Evolutionary conservation across 35 echinoderm and acorn worm genomes (phyloP), one percentile per base, ranked within the genome.

Genomic region (Anneissia japonica): DNA sequence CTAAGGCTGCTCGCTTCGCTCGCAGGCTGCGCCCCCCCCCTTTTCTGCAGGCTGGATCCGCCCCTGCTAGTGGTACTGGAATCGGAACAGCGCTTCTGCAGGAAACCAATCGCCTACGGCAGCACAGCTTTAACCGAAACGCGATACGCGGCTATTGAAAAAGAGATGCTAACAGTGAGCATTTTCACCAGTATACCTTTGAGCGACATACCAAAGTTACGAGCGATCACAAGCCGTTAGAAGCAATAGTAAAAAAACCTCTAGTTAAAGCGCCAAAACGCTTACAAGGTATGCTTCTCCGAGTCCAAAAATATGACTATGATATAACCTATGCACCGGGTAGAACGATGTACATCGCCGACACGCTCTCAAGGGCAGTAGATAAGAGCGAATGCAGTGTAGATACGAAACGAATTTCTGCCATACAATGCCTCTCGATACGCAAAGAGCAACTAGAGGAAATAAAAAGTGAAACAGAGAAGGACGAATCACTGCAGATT

Each of bases 401-500:
- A 35, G 17, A 6, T 21, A 81, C 21, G 23, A 39, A 38, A 30
- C 3, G 13, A 9, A 9, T 38, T 23, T 30, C 3, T 39, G 40
- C 32, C 10, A 26, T 37, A 4, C 40, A 38, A 30, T n/a, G 9
- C 28, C 5, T 38, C 26, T 11, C 29, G 7, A 41, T 30, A 17
- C 21, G 37, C 21, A 81, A 40, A 23, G 40, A 38, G 28, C 36
- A 19, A 17, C 31, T 36, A 26, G 36, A 4, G 36, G n/a, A 39
- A 38, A 41, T 84, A 1, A 73, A 84, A 40, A 73, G n/a, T 23
- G 83, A 30, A 74, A 90, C 73, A 3, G 75, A 35, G 0, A 23
- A 46, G 21, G 90, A 92, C 74, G 28, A 74, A 36, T 19, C 46
- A 29, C 40, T 92, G 45, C 64, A 77, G 88, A 35, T 26, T 21